Conservation (phyloP, 1,140 invertebrate genomes). For the Apis laboriosa region DNA sequence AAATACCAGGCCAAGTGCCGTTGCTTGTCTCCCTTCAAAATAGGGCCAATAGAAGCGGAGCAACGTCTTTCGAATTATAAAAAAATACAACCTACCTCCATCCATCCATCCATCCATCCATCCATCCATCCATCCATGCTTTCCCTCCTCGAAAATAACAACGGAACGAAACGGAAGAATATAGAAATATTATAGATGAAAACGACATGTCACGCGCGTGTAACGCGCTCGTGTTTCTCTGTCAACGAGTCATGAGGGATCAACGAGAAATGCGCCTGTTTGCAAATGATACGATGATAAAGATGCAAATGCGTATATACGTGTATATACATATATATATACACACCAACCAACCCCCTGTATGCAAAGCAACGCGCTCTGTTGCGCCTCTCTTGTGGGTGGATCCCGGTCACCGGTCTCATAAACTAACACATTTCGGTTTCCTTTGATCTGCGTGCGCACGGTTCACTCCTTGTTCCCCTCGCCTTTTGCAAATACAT, state of each 20-base stretch:
- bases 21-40: slow-evolving; percentile 25
- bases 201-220: too few relatives aligned
- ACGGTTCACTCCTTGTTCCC: slow-evolving; percentile 27
- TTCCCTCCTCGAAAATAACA: too few relatives aligned
- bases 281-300: slow-evolving; percentile 55
- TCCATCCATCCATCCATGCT: too few relatives aligned
- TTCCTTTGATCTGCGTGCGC: slow-evolving; percentile 40
- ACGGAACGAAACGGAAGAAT: too few relatives aligned
- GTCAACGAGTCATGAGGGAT: slow-evolving; percentile 15
- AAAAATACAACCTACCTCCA: not conserved
- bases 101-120: not conserved
- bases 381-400: slow-evolving; percentile 24
- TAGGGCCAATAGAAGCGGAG: slow-evolving; percentile 24
- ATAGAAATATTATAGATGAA: not conserved
- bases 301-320: slow-evolving; percentile 60
- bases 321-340: not conserved
- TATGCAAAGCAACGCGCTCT: slow-evolving; percentile 14
- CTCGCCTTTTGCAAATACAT: slow-evolving; percentile 37
- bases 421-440: slow-evolving; percentile 45
- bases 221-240: not conserved
- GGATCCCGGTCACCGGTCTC: slow-evolving; percentile 14
- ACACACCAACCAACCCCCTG: not conserved
- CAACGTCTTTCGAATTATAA: not conserved
- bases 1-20: slow-evolving; percentile 37
- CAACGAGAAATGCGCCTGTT: slow-evolving; percentile 20